These are phyloP conservation scores for Sarcoramphus papa DNA, from an alignment of 2,797 vertebrate species.

Conservation along the genomic window DNA sequence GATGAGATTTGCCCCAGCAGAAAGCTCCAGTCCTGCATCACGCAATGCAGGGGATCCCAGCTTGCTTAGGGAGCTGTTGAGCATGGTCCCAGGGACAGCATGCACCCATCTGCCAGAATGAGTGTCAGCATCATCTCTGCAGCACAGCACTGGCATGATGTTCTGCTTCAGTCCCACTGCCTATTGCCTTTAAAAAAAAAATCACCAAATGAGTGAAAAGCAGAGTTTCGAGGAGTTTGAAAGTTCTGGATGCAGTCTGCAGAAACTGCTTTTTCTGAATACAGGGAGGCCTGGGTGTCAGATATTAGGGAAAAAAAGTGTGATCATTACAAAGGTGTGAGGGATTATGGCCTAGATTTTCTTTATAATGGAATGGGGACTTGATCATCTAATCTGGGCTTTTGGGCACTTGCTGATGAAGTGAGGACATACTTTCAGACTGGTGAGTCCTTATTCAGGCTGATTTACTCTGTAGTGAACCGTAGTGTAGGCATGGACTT, in stretches of 20 bases:
- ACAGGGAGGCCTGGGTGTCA: background rate
- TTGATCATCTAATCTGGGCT: background rate
- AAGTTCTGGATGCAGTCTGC: background rate
- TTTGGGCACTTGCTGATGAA: background rate
- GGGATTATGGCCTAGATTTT: background rate
- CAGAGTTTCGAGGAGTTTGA: background rate
- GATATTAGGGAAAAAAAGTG: background rate
- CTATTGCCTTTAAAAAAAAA: background rate
- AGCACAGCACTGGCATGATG: background rate
- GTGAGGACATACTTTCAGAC: background rate
- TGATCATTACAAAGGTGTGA: background rate
- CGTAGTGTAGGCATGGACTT: background rate
- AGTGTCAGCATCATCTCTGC: background rate
- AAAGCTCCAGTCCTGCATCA: background rate
- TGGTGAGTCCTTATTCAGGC: background rate
- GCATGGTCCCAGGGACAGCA: fast-evolving
- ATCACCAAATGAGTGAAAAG: background rate
- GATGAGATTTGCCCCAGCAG: background rate
- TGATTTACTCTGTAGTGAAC: background rate
- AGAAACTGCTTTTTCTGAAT: background rate
- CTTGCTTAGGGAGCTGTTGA: background rate
- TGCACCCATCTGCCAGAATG: background rate
- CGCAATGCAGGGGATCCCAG: background rate
- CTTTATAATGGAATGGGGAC: background rate
- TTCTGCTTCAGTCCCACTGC: background rate